Base-by-base conservation (phyloP, 2,113 vertebrate species). In the Euleptes europaea region DNA sequence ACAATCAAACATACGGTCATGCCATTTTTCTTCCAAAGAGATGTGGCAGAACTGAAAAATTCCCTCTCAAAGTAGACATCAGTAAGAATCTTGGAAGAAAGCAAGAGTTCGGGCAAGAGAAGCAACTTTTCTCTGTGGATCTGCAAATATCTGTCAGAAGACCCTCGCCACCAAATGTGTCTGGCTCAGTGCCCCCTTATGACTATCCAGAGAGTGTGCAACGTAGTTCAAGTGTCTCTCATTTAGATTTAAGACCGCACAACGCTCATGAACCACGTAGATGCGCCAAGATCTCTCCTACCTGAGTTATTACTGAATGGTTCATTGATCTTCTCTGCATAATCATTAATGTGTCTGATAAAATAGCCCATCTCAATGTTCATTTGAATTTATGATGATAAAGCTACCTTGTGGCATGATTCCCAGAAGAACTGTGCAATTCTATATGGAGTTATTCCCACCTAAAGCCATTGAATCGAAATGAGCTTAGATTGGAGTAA, bases 381-480 rank as follows among this genome's bases (percentile, higher is more conserved):
- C 70, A 72, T 91, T 78, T 71, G 60, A 83, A 84, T 90, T 93
- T 93, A 51, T 85, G 85, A 76, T 90, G 82, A 2, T 80, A 60
- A 70, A 75, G n/a, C 19, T 57, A 42, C 74, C 80, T 85, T 82
- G 28, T 84, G 87, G 47, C 73, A 77, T 86, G 91, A 88, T 91
- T 93, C 90, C 66, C 76, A 88, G 83, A 89, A 87, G 85, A 26
- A 10, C 23, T 23, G 9, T 63, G 5, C 26, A 9, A 10, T 63
- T 63, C 60, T 63, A 19, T 28, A 10, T 3, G 4, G 60, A 63
- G 60, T 63, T 63, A 28, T 23, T 63, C 60, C 60, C 26, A 2
- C 28, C 2, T 2, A 28, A 63, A 63, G 2, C 60, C 26, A 28
- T 28, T 26, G 60, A 9, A 3, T 63, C 4, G 60, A 26, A 63